Conservation (phyloP, 2,888 invertebrate genomes). For the Drosophila yooni region DNA sequence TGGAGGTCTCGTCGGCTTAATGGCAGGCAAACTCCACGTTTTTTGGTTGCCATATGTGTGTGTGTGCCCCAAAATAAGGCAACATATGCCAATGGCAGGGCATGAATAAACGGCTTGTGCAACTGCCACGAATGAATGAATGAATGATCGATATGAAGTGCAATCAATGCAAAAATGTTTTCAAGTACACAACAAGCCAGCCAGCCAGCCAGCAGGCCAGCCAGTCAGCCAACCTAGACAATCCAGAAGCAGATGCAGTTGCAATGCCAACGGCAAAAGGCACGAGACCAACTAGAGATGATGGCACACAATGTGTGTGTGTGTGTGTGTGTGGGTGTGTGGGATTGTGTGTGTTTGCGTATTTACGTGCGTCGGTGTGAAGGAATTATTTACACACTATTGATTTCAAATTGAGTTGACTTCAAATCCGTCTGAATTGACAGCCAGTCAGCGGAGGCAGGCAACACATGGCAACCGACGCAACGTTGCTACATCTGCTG, state of each 20-base stretch:
- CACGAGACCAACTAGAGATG: conserved; percentile 30
- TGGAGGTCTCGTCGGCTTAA: conserved; percentile 51
- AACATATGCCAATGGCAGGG: conserved; percentile 73
- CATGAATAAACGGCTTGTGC: conserved; percentile 57
- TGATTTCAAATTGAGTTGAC: conserved; percentile 85
- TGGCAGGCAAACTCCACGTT: conserved; percentile 49
- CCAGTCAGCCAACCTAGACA: conserved; percentile 36
- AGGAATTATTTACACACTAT: conserved; percentile 85
- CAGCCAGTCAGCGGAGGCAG: conserved; percentile 66
- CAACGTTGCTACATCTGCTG: conserved; percentile 25
- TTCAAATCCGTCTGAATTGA: conserved; percentile 84
- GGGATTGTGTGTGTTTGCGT: conserved; percentile 31
- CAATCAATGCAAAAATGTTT: conserved; percentile 82
- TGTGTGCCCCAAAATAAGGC: conserved; percentile 53
- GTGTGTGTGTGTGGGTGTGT: neutral
- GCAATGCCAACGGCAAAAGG: conserved; percentile 12
- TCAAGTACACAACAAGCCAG: conserved; percentile 59
- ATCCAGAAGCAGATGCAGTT: conserved; percentile 58
- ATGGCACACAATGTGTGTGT: neutral
- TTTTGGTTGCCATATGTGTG: conserved; percentile 62
- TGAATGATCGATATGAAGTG: conserved; percentile 78
- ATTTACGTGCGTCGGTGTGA: conserved; percentile 66
- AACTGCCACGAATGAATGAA: conserved; percentile 42
- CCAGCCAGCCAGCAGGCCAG: conserved; percentile 18
- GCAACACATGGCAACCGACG: conserved; percentile 63